Base-by-base conservation (phyloP, 2,888 invertebrate genomes). In the Trachelus iudaicus region DNA sequence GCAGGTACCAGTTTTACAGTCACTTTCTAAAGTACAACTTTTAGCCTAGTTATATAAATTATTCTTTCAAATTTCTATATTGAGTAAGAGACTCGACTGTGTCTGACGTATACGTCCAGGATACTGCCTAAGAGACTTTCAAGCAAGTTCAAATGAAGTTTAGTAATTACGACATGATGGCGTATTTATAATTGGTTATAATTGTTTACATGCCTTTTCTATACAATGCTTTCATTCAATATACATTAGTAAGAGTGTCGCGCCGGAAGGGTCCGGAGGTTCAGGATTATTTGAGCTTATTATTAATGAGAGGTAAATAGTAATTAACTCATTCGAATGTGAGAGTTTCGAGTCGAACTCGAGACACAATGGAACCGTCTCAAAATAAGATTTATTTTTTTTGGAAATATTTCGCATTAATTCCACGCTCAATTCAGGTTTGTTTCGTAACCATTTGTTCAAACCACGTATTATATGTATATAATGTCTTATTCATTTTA, bases 191-290 rank as follows among this genome's bases (percentile, higher is more conserved):
- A 71, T 31, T 71, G 71, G 31, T 33, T 71, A 33, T 13, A 31
- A 33, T 30, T 71, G 71, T 33, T 71, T 71, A 71, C 71, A 71
- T 71, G 56, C 71, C 31, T 71, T 33, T 33, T 71, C 71, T 71
- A 71, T 71, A 71, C 71, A 71, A 71, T 33, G 71, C 33, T 71
- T 56, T 33, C 31, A 33, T 33, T 71, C 71, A 71, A 71, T 71
- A 71, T 71, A 71, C 71, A 30, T 71, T 71, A 71, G 15, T 71
- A 71, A 30, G 71, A 30, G 30, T 15, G 12, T 71, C 71, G 31
- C 31, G 33, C 13, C 31, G 71, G 15, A 71, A 33, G 71, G 31
- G 71, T 71, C 71, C 31, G 6, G 71, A 71, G 33, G 31, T 71
- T 31, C n/a, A 40, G 40, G 23, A 40, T 40, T 56, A 56, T 9